Evolutionary conservation across 2,113 vertebrate species (phyloP).

Genomic region (Anolis sagrei): DNA sequence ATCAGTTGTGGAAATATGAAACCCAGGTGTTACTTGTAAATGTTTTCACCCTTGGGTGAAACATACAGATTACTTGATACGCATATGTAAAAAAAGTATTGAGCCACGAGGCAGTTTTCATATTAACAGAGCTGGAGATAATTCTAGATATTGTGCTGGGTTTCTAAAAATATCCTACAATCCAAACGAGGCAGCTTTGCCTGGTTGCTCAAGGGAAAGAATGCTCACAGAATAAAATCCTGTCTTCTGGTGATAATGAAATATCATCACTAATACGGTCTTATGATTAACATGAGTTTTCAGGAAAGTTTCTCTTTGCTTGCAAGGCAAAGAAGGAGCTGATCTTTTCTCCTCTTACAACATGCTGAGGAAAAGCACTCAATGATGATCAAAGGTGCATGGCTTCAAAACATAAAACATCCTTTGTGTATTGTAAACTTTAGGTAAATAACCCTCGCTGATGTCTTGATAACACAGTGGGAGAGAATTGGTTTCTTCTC

Average conservation of each 20-base stretch:
- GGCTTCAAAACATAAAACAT: conserved; percentile 15
- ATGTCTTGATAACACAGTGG: neutral
- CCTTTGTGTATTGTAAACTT: conserved; percentile 9
- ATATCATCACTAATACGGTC: neutral
- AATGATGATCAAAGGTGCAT: conserved; percentile 9
- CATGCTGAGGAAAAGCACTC: neutral
- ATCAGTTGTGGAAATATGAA: neutral
- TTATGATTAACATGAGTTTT: neutral
- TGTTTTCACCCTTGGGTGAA: neutral
- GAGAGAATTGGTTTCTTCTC: neutral
- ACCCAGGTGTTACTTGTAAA: neutral
- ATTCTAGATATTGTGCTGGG: neutral
- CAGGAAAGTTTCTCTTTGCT: conserved; percentile 1
- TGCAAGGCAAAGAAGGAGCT: neutral
- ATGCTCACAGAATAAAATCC: neutral
- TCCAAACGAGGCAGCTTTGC: neutral
- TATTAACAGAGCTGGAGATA: neutral
- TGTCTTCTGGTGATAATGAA: neutral
- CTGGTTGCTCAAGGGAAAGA: too few relatives aligned
- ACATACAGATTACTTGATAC: neutral
- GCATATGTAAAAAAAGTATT: neutral
- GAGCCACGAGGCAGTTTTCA: neutral
- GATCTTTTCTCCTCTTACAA: neutral
- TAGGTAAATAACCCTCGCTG: conserved; percentile 14
- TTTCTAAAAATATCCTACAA: neutral